A percentile compares a stretch with the other conserved stretches of the same genome.
These are phyloP conservation scores for Odontocolon sp. DNA, from an alignment of 2,888 invertebrate species.

Conservation along the genomic window DNA sequence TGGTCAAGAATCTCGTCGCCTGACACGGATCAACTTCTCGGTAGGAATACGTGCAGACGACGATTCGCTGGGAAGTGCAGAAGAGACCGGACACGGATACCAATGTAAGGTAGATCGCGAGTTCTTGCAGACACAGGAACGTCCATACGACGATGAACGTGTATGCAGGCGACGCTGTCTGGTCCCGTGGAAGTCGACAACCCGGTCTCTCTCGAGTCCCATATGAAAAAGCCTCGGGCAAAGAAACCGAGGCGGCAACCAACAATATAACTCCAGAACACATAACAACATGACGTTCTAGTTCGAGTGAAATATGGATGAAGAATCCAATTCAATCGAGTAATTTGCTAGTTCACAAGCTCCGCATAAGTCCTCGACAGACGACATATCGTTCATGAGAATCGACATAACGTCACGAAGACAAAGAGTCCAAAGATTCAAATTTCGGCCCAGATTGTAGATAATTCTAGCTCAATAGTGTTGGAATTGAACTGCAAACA, in stretches of 20 bases:
- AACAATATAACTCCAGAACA: conserved; percentile 7
- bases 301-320: conserved; percentile 29
- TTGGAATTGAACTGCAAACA: too few relatives aligned
- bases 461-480: too few relatives aligned
- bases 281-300: conserved; percentile 7
- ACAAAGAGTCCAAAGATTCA: too few relatives aligned
- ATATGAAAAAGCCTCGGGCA: conserved; percentile 50
- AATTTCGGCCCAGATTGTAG: too few relatives aligned
- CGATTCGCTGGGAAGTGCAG: conserved; percentile 43
- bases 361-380: not conserved
- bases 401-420: too few relatives aligned
- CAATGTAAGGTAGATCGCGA: conserved; percentile 45
- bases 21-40: conserved; percentile 73
- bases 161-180: conserved; percentile 40
- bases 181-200: conserved; percentile 42
- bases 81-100: conserved; percentile 58
- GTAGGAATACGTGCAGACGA: conserved; percentile 46
- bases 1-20: conserved; percentile 53
- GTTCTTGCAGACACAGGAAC: not conserved
- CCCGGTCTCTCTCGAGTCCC: conserved; percentile 11
- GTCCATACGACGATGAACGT: not conserved
- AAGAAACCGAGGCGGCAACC: conserved; percentile 50
- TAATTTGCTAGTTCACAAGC: not conserved
- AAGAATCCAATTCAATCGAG: conserved; percentile 20
- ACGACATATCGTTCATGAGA: too few relatives aligned